These are phyloP conservation scores for Beroe forskalii DNA, from an alignment of 37 sponge, comb jelly and placozoan species.

Conservation along the genomic window DNA sequence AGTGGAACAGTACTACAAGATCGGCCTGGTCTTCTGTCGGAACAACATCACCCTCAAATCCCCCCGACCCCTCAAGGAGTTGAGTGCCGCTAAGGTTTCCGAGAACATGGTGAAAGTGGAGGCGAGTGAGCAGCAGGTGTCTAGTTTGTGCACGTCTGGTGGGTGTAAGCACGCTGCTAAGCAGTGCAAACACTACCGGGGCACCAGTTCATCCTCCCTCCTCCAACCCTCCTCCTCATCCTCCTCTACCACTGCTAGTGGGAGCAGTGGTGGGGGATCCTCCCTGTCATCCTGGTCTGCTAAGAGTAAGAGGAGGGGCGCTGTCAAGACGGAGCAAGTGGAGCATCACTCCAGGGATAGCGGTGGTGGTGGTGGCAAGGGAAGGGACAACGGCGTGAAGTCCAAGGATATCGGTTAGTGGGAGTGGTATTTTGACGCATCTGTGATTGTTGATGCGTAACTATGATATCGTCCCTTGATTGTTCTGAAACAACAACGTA, in stretches of 20 bases:
- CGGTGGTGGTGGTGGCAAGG: neutral
- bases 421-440: no score
- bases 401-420: neutral
- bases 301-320: neutral
- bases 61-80: neutral
- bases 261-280: no score
- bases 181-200: slow-evolving; percentile 27
- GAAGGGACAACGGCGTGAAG: neutral
- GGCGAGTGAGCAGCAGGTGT: neutral
- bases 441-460: no score
- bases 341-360: no score
- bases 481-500: no score
- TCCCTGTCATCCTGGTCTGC: neutral
- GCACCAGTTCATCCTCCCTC: neutral
- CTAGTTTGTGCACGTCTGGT: neutral
- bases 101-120: neutral
- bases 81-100: slow-evolving; percentile 1
- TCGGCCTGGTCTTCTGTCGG: slow-evolving; percentile 14
- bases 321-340: neutral
- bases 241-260: no score
- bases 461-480: no score
- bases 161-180: slow-evolving; percentile 28
- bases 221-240: no score
- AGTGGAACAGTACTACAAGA: slow-evolving; percentile 17
- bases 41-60: neutral